A percentile compares a stretch with the other conserved stretches of the same genome.
Conservation (phyloP, 2,888 invertebrate genomes). For the Agrochola lota region DNA sequence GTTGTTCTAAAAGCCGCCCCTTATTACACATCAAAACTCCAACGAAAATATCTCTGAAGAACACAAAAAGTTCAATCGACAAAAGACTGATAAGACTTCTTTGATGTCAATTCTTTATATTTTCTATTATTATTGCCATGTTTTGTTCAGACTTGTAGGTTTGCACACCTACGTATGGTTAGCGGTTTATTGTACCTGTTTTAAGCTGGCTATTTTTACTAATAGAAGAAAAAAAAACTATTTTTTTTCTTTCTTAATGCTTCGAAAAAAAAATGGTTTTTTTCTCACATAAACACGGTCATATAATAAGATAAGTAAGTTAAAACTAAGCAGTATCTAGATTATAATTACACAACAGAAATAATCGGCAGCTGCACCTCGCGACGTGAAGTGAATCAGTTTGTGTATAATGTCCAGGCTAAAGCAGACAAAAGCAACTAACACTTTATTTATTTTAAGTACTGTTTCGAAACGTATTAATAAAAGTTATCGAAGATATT, state of each 20-base stretch:
- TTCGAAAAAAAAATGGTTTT: no score
- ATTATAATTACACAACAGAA: not conserved
- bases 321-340: not conserved
- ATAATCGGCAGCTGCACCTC: not conserved
- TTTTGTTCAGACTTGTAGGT: conserved; percentile 41
- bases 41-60: conserved; percentile 64
- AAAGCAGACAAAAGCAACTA: not conserved
- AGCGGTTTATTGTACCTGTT: not conserved
- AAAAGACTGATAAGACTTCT: conserved; percentile 66
- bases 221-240: no score
- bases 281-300: not conserved
- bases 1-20: conserved; percentile 70
- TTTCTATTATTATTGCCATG: conserved; percentile 57
- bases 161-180: conserved; percentile 9
- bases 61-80: conserved; percentile 71
- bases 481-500: not conserved
- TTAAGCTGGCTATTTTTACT: not conserved
- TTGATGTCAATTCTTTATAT: conserved; percentile 66
- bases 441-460: not conserved
- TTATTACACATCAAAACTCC: conserved; percentile 74
- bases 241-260: no score
- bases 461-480: not conserved
- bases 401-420: not conserved
- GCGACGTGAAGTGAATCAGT: not conserved
- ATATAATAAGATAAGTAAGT: no score